phyloP scores from a whole-genome alignment of 2,797 vertebrate genomes.

The Coreius guichenoti region DNA sequence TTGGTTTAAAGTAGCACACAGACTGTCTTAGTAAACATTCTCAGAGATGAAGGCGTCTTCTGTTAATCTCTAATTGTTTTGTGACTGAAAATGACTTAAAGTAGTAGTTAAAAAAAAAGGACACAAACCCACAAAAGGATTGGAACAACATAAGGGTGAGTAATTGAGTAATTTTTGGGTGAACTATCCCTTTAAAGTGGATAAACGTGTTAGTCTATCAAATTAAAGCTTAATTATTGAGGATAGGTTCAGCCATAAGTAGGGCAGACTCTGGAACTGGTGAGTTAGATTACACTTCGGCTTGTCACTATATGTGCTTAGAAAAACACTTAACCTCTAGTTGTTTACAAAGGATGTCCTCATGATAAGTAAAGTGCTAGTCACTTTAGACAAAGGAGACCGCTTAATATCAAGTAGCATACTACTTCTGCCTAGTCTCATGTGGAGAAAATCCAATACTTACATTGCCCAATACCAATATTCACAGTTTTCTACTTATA shows the following conservation, averaged over 20 bases:
- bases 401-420: constrained; percentile 8
- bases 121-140: not conserved
- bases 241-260: not conserved
- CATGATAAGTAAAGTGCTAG: constrained; percentile 7
- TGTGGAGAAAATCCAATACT: not conserved
- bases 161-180: not conserved
- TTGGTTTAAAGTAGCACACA: constrained; percentile 13
- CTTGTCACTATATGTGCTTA: not conserved
- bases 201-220: not conserved
- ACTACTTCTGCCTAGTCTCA: not conserved
- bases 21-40: not conserved
- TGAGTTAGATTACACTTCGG: not conserved
- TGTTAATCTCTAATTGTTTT: constrained; percentile 16
- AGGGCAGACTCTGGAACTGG: not conserved
- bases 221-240: not conserved
- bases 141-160: not conserved
- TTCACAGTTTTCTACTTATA: not conserved
- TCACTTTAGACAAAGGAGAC: not conserved
- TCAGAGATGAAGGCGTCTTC: constrained; percentile 1
- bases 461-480: not conserved
- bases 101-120: not conserved
- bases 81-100: not conserved
- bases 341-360: constrained; percentile 17
- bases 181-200: not conserved
- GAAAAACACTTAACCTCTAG: constrained; percentile 13